Evolutionary conservation across 1,140 invertebrate species (phyloP), one percentile per base, ranked within the genome.

Genomic region (Glossosoma conforme): DNA sequence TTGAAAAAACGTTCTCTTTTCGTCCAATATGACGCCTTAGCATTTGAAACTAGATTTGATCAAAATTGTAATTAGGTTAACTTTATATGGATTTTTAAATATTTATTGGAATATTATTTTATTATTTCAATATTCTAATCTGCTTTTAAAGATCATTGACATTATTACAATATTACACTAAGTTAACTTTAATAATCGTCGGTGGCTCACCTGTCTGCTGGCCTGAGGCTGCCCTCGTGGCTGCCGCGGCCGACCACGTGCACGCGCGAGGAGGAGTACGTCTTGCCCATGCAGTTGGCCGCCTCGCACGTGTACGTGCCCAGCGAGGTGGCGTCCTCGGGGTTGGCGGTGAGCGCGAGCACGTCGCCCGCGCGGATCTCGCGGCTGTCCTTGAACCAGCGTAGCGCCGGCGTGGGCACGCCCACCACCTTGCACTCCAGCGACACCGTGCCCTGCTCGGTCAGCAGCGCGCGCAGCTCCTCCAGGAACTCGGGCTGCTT

Each of bases 341-440:
- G 77, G 61, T 87, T 85, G 0, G 87, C 87, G 0, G 85, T 89
- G 11, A 93, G 69, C 1, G 88, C 89, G 60, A 92, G 91, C 11
- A 91, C 83, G 65, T 93, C 89, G 0, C 90, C 89, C 1, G 89
- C 87, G 68, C 87, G 87, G 54, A 93, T 91, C 69, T 91, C 87
- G 48, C 84, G 80, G 43, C 82, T 82, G 64, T 91, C 89, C 72
- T 91, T 89, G 62, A 86, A 91, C 88, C 89, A 91, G 45, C 80
- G 75, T 36, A 91, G 64, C 19, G 83, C 72, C 0, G 88, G 88
- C 0, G 89, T 91, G 0, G 90, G 90, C 3, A 92, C 85, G 13
- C 90, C 89, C 21, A 91, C 78, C 5, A 92, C 90, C 69, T 92
- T 93, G 62, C 89, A 92, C 67, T 93, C 89, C 33, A 93, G 69